Evolutionary conservation across 2,797 vertebrate species (phyloP).

Genomic region (Orestias chungarensis): DNA sequence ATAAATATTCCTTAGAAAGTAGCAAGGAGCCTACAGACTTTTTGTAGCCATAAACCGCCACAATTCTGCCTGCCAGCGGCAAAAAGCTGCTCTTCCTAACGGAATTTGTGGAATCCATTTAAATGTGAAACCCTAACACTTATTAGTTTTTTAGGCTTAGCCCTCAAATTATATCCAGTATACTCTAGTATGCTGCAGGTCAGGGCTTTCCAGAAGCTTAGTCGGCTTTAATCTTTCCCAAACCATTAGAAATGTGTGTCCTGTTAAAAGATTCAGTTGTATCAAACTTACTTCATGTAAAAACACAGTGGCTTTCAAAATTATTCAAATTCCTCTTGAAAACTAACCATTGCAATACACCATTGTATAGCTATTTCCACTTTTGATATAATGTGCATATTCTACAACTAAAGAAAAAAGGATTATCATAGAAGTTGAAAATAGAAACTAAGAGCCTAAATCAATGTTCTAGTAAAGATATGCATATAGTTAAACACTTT

Average conservation of each 20-base stretch:
- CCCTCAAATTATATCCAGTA: background rate
- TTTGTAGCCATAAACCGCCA: background rate
- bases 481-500: background rate
- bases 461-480: background rate
- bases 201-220: background rate
- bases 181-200: background rate
- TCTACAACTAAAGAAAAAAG: background rate
- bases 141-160: background rate
- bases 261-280: background rate
- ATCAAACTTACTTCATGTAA: background rate
- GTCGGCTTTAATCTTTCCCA: background rate
- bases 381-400: background rate
- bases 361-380: too few species aligned
- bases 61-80: background rate
- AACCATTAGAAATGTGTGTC: background rate
- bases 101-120: background rate
- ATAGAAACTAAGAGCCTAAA: background rate
- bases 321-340: background rate
- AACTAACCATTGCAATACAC: too few species aligned
- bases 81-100: background rate
- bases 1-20: background rate
- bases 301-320: background rate
- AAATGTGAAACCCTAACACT: background rate
- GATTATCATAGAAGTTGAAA: background rate
- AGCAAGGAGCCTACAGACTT: background rate